Conservation (phyloP, 2,113 vertebrate species). For the Genyomyrus donnyi region DNA sequence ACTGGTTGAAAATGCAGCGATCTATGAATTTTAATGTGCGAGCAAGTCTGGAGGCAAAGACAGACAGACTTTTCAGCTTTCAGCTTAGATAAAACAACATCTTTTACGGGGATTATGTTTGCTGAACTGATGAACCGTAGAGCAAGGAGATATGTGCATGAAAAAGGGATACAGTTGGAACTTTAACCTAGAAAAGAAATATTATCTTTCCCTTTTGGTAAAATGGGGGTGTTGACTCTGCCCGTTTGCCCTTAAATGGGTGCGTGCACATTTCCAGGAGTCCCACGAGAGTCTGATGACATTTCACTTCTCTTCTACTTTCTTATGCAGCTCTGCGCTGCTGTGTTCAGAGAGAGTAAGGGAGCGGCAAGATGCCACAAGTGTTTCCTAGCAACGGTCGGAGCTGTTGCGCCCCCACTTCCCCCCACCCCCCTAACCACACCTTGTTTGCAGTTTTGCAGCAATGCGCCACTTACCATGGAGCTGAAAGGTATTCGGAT, state of each 20-base stretch:
- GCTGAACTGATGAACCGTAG: slow-evolving; percentile 30
- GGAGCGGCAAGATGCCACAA: slow-evolving; percentile 54
- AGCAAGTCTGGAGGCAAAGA: slow-evolving; percentile 25
- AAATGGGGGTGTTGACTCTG: not conserved
- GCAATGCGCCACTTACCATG: slow-evolving; percentile 61
- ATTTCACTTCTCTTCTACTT: slow-evolving; percentile 14
- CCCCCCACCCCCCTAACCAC: not conserved
- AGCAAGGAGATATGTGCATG: slow-evolving; percentile 25
- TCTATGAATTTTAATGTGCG: slow-evolving; percentile 38
- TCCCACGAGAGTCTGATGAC: slow-evolving; percentile 11
- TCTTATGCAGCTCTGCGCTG: not conserved
- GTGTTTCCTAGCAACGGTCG: slow-evolving; percentile 70
- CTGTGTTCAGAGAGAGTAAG: slow-evolving; percentile 11
- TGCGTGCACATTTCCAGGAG: not conserved
- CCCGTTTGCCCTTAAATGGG: not conserved
- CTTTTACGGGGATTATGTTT: slow-evolving; percentile 31
- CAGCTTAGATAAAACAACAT: slow-evolving; percentile 47
- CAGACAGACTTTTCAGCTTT: slow-evolving; percentile 30
- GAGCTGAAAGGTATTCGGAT: slow-evolving; percentile 57
- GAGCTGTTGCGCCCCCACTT: slow-evolving; percentile 21
- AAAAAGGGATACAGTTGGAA: slow-evolving; percentile 28
- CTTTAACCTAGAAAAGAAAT: slow-evolving; percentile 5
- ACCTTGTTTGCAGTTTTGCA: slow-evolving; percentile 38
- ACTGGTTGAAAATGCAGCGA: not conserved
- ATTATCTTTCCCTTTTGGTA: not conserved